Evolutionary conservation across 2,797 vertebrate genomes (phyloP).

Genomic region (Mormyrops attenuatus): DNA sequence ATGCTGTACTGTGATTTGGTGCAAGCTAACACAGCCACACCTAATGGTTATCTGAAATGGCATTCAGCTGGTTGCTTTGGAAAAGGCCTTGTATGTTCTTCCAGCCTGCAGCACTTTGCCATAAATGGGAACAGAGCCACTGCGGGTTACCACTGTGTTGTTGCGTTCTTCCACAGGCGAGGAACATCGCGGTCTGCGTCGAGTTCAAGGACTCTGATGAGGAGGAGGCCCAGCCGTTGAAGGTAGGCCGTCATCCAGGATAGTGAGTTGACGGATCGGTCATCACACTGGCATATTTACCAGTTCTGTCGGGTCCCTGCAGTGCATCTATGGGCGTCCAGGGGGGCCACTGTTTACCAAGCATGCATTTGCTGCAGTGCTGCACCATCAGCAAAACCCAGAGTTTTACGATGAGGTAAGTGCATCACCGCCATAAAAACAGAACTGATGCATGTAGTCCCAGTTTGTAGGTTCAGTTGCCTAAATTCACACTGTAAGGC

Average conservation of each 20-base stretch:
- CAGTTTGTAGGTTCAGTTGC: not conserved
- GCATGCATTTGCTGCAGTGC: constrained; percentile 77
- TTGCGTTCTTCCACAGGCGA: constrained; percentile 64
- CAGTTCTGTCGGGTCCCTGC: not conserved
- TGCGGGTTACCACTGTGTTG: not conserved
- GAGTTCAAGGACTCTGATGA: constrained; percentile 95
- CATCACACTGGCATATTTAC: not conserved
- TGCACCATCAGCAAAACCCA: constrained; percentile 96
- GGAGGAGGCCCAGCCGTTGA: constrained; percentile 78
- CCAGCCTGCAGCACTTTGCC: not conserved
- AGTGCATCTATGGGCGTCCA: constrained; percentile 92
- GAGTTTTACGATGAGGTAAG: constrained; percentile 95
- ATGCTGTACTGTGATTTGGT: not conserved
- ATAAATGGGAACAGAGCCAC: not conserved
- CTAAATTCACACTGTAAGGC: not conserved
- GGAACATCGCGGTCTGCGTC: constrained; percentile 89
- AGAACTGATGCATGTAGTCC: not conserved
- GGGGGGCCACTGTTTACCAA: constrained; percentile 80
- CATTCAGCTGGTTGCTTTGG: not conserved
- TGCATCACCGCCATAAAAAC: not conserved
- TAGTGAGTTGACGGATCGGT: not conserved
- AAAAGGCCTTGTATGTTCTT: not conserved
- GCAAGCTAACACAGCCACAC: not conserved
- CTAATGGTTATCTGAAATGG: not conserved
- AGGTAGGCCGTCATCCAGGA: constrained; percentile 59